Conservation (phyloP, 1,140 invertebrate species). For the Magallana ariakensis region DNA sequence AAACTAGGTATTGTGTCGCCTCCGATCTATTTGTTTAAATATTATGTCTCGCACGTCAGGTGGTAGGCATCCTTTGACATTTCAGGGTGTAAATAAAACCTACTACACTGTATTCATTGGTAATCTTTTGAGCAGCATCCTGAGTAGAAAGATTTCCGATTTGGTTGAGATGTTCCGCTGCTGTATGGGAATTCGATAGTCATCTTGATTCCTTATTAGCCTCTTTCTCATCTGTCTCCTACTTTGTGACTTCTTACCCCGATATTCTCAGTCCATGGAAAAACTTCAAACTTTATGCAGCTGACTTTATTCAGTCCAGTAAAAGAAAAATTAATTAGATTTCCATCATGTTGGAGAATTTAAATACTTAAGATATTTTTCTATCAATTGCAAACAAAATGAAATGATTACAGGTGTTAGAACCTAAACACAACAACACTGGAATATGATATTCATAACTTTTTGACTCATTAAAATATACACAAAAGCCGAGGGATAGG, state of each 20-base stretch:
- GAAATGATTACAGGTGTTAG: conserved; percentile 14
- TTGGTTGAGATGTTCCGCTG: not conserved
- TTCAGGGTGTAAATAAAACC: too few species aligned
- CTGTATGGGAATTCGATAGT: not conserved
- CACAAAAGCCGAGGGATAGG: not conserved
- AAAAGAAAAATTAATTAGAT: conserved; percentile 23
- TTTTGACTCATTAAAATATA: conserved; percentile 26
- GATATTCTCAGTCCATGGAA: not conserved
- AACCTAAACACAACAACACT: not conserved
- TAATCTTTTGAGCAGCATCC: too few species aligned
- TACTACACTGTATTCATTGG: too few species aligned
- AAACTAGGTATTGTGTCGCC: too few species aligned
- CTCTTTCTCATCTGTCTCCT: not conserved
- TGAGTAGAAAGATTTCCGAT: not conserved
- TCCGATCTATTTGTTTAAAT: too few species aligned
- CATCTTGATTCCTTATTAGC: not conserved
- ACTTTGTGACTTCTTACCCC: not conserved
- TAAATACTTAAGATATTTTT: conserved; percentile 29
- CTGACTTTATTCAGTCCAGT: not conserved
- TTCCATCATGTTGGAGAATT: conserved; percentile 27
- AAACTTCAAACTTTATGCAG: not conserved
- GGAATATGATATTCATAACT: conserved; percentile 33
- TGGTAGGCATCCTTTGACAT: too few species aligned
- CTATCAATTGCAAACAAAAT: conserved; percentile 20
- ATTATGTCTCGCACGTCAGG: too few species aligned